phyloP scores from a whole-genome alignment of 2,888 invertebrate species.

The Thysanoteuthis rhombus region DNA sequence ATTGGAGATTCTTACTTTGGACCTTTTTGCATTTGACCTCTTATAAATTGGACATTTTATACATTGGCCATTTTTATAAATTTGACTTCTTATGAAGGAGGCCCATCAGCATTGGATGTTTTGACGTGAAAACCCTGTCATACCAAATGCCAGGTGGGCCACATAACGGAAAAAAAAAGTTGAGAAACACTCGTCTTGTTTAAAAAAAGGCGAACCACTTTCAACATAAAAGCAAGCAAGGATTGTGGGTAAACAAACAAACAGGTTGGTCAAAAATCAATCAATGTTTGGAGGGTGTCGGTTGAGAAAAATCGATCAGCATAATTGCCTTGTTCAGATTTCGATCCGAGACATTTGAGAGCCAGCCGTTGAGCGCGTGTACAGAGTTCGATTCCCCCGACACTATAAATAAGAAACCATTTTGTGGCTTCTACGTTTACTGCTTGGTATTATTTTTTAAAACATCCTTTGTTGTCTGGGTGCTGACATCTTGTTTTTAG shows the following conservation, averaged over 20 bases:
- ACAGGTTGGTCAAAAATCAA: background rate
- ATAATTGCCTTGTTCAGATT: background rate
- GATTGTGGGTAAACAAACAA: background rate
- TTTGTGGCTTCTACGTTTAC: background rate
- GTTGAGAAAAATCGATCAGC: background rate
- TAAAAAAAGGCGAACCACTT: no score
- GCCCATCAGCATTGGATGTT: no score
- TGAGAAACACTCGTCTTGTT: no score
- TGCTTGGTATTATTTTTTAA: background rate
- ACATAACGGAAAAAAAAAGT: no score
- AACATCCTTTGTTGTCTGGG: background rate
- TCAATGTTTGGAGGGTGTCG: background rate
- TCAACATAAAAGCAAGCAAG: no score
- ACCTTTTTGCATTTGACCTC: no score
- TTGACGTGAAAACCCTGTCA: no score
- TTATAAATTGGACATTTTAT: no score
- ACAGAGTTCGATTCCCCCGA: background rate
- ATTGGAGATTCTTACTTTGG: no score
- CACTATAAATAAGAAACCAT: background rate
- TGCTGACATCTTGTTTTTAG: background rate
- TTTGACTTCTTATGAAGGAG: no score
- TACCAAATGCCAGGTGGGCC: no score
- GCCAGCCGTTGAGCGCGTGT: background rate
- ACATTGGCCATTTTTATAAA: no score
- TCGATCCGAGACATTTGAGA: background rate